Evolutionary conservation across 2,113 vertebrate species (phyloP), one percentile per base, ranked within the genome.

Genomic region (Elaphurus davidianus): DNA sequence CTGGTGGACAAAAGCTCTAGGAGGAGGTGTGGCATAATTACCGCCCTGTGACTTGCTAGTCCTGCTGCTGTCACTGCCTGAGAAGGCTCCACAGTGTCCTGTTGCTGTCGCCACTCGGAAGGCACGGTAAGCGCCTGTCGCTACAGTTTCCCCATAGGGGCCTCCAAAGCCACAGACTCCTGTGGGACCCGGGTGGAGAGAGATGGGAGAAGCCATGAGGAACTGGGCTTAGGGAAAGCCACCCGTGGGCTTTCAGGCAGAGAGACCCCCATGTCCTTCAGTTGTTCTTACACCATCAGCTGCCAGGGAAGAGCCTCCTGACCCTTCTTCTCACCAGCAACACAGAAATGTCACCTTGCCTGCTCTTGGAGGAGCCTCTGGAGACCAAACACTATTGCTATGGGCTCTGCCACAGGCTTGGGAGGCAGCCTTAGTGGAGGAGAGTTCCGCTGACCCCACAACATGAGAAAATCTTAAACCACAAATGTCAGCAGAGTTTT

Each of bases 21-120:
- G 98, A 93, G 98, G 97, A 96, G 97, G 96, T 98, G 92, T 96
- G 98, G 98, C 98, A 99, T 99, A 99, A 99, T 99, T 99, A 99
- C 99, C 99, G 99, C 99, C 99, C 99, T 99, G 99, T 98, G 99
- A 99, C 99, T 99, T 99, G 99, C 98, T 99, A 99, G 99, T 99
- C 99, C 99, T 99, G 99, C 99, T 97, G 99, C 98, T 98, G 98
- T 99, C 99, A 98, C 97, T 99, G 98, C 99, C 99, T 97, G 99
- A 99, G 99, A 99, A 99, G 98, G 99, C 99, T 99, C 99, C 99
- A 85, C 99, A 99, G 98, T 99, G 99, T 99, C 99, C 99, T 98
- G 98, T 97, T 33, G 99, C 98, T 97, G 99, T 98, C 14, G 99
- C 98, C 98, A 99, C 98, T 87, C 99, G 99, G 99, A 99, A 99